Evolutionary conservation across 2,113 vertebrate genomes (phyloP).

Genomic region (Noturus placidus): DNA sequence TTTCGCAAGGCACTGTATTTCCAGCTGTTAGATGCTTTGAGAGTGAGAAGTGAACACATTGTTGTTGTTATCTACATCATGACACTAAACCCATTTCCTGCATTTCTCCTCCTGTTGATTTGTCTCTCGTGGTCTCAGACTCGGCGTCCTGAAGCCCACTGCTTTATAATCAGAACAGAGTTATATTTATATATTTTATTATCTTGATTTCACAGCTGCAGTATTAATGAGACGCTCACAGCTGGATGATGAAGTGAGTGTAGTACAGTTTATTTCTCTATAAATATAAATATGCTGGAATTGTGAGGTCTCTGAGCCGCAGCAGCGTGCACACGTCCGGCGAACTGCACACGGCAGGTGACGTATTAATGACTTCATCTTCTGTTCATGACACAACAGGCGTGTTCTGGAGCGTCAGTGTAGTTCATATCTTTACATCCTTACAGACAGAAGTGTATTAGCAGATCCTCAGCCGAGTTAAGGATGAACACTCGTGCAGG

Average conservation of each 20-base stretch:
- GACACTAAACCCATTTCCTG: neutral
- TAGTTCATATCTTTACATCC: neutral
- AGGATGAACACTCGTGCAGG: neutral
- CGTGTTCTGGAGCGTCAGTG: neutral
- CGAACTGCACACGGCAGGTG: neutral
- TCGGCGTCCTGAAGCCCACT: neutral
- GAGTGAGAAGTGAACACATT: neutral
- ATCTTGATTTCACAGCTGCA: neutral
- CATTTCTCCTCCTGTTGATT: neutral
- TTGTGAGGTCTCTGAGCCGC: neutral
- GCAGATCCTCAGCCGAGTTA: neutral
- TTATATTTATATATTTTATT: neutral
- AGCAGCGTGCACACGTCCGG: neutral
- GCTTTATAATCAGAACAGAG: neutral
- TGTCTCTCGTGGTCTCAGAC: neutral
- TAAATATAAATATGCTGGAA: neutral
- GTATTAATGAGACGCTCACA: neutral
- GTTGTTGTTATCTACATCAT: neutral
- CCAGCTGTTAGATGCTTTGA: neutral
- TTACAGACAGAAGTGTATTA: neutral
- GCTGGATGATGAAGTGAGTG: neutral
- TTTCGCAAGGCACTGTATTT: too few species aligned
- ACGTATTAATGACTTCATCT: neutral
- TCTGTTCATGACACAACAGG: neutral
- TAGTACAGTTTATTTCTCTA: neutral